Conservation (phyloP, 2,888 invertebrate genomes). For the Aplocera efformata region DNA sequence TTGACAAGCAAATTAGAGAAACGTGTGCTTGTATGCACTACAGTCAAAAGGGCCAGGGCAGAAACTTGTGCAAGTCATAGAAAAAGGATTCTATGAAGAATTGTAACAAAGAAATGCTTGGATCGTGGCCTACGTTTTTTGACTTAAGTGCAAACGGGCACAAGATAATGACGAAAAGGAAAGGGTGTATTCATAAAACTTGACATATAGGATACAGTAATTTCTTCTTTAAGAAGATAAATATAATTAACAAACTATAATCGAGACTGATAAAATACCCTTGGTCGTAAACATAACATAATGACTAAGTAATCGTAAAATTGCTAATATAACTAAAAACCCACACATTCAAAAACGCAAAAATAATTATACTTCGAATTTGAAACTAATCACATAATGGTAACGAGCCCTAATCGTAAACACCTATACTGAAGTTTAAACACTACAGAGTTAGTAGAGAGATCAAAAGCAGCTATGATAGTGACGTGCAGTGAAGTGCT, state of each 20-base stretch:
- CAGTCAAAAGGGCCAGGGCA: too few species aligned
- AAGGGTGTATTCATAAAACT: too few species aligned
- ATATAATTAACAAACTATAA: neutral
- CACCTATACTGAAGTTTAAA: conserved; percentile 15
- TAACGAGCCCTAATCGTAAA: conserved; percentile 15
- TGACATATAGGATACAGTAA: neutral
- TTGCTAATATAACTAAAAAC: conserved; percentile 2
- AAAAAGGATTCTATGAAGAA: too few species aligned
- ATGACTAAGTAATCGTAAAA: neutral
- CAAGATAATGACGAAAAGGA: too few species aligned
- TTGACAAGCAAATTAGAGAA: too few species aligned
- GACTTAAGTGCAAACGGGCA: too few species aligned
- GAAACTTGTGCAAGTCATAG: too few species aligned
- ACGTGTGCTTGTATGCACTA: too few species aligned
- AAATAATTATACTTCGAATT: neutral
- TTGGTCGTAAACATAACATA: neutral
- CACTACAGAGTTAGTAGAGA: conserved; percentile 19
- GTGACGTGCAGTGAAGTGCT: conserved; percentile 9
- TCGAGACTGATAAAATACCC: neutral
- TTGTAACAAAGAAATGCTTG: too few species aligned
- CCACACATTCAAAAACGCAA: neutral
- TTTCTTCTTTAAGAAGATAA: conserved; percentile 3
- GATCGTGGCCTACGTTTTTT: too few species aligned
- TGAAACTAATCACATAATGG: neutral
- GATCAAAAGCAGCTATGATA: conserved; percentile 17